phyloP scores from a whole-genome alignment of 2,113 vertebrate species.

The Callipepla californica region DNA sequence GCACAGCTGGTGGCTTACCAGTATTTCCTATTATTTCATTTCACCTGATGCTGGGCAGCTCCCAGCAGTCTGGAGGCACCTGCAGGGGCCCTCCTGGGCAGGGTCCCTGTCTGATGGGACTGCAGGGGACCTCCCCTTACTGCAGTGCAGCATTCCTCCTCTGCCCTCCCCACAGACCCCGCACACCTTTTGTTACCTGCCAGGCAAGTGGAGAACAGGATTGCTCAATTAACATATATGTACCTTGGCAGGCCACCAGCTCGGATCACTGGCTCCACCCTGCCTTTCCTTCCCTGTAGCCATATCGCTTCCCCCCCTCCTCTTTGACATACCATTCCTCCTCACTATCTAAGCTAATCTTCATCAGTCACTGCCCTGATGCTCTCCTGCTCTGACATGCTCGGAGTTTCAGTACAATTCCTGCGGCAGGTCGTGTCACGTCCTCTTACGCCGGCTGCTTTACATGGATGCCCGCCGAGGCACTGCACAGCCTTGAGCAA shows the following conservation, averaged over 20 bases:
- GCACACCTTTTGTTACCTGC: conserved; percentile 57
- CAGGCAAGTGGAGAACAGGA: conserved; percentile 57
- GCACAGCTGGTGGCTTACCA: background rate
- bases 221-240: conserved; percentile 73
- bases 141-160: background rate
- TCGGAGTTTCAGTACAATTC: conserved; percentile 75
- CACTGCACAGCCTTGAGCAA: conserved; percentile 68
- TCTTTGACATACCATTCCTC: conserved; percentile 70
- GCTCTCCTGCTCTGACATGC: conserved; percentile 74
- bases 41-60: background rate
- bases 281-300: conserved; percentile 57
- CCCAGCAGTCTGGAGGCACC: background rate
- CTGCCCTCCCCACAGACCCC: background rate
- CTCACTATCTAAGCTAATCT: conserved; percentile 72
- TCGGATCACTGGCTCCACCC: conserved; percentile 60
- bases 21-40: background rate
- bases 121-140: background rate
- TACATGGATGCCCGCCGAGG: conserved; percentile 27
- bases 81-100: background rate
- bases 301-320: conserved; percentile 54
- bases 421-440: conserved; percentile 74
- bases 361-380: conserved; percentile 71
- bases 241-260: conserved; percentile 75
- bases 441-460: conserved; percentile 65
- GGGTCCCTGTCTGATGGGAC: background rate